phyloP scores from a whole-genome alignment of 2,113 vertebrate genomes.

The Vicugna pacos region DNA sequence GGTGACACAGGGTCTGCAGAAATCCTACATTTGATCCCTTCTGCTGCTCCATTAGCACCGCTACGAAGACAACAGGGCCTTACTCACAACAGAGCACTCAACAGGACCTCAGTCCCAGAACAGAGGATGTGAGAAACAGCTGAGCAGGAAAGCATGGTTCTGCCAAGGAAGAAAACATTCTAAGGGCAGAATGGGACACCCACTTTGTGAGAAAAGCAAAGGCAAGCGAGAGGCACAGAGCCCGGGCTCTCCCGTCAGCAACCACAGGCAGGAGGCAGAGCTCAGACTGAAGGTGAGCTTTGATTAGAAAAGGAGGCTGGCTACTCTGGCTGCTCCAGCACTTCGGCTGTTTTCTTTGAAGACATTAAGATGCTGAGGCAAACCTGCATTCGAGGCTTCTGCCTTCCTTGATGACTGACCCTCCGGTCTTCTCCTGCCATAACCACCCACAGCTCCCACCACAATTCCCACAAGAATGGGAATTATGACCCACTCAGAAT shows the following conservation, averaged over 20 bases:
- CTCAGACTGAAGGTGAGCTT: background rate
- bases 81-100: background rate
- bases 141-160: background rate
- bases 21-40: background rate
- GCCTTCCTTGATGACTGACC: background rate
- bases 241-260: background rate
- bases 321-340: background rate
- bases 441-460: background rate
- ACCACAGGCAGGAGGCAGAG: background rate
- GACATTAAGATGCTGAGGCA: too few species aligned
- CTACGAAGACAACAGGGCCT: background rate
- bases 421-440: background rate
- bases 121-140: background rate
- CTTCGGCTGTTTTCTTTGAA: background rate
- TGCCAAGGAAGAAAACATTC: background rate
- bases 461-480: background rate
- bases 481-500: background rate
- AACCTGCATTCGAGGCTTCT: background rate
- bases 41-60: background rate
- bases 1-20: background rate
- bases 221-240: background rate
- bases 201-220: background rate
- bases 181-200: background rate
- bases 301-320: background rate
- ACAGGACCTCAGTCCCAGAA: background rate